These are phyloP conservation scores for Diploscapter pachys DNA, from an alignment of 1,140 invertebrate species.

Conservation along the genomic window DNA sequence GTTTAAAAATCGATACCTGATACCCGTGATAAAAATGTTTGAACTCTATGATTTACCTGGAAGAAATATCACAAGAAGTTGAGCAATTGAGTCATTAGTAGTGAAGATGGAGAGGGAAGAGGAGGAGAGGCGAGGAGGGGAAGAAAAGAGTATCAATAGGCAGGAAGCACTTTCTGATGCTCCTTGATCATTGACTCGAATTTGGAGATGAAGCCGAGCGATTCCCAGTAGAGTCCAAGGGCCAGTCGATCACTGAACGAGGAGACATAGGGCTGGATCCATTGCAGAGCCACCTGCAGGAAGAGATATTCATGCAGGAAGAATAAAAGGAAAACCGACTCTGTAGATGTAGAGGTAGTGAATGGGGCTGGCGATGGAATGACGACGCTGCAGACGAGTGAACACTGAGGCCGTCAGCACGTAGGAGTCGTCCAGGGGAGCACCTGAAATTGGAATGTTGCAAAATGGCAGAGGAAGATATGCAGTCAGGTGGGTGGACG, in stretches of 20 bases:
- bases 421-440: constrained; percentile 31
- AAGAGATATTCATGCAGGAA: too few species aligned
- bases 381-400: constrained; percentile 46
- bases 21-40: too few species aligned
- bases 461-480: neutral
- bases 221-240: constrained; percentile 2
- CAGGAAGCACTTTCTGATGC: too few species aligned
- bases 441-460: neutral
- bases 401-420: constrained; percentile 48
- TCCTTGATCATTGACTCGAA: constrained; percentile 18
- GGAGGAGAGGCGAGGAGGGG: too few species aligned
- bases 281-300: constrained; percentile 27
- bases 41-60: too few species aligned
- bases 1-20: too few species aligned
- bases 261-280: constrained; percentile 33
- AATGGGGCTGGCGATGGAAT: neutral
- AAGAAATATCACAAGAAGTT: too few species aligned
- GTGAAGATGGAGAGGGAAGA: too few species aligned
- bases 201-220: constrained; percentile 25
- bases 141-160: too few species aligned
- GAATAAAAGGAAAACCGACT: too few species aligned
- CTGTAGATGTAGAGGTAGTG: constrained; percentile 12
- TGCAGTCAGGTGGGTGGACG: neutral
- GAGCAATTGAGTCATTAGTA: too few species aligned
- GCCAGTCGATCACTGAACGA: constrained; percentile 27